Evolutionary conservation across 1,140 invertebrate genomes (phyloP), one percentile per base, ranked within the genome.

Genomic region (Temnothorax curvispinosus): DNA sequence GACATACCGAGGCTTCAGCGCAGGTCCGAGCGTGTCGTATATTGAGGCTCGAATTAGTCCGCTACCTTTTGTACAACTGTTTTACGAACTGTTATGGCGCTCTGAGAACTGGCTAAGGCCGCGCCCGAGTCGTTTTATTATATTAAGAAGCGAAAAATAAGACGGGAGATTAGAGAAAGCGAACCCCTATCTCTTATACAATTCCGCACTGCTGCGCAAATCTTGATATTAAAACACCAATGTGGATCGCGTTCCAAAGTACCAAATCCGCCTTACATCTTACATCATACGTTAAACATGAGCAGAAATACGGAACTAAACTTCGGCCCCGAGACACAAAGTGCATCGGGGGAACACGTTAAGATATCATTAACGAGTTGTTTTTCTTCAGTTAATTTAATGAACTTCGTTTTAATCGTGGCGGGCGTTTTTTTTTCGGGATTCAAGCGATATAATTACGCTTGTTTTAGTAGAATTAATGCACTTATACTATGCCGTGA

Each of bases 311-410:
- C 38, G 62, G 41, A 84, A 75, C 67, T 85, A 85, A 85, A 85
- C 82, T 85, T 85, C 82, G 82, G 50, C 75, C 82, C 18, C 60
- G 52, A 82, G 21, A 52, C 64, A 44, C 85, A 86, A 86, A 86
- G 85, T 86, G 85, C 76, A 81, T 58, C 27, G 85, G 11, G 41
- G 15, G 52, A 65, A 58, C 85, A 86, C 35, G 52, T 80, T 58
- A 54, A 81, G 69, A 86, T 86, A 86, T 71, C 47, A 21, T 52
- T 71, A 69, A 86, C 69, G 32, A 85, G 54, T 62, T 86, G 54
- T 58, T 80, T 78, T 84, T 67, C 65, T 86, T 44, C 38, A 81
- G 67, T 81, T 65, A 65, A 78, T 47, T 56, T 38, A 9, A 81
- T 69, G 15, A 65, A 44, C 54, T 50, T 64, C 0, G 9, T 78